Evolutionary conservation across 1,140 invertebrate genomes (phyloP), one percentile per base, ranked within the genome.

Genomic region (Lepidurus apus): DNA sequence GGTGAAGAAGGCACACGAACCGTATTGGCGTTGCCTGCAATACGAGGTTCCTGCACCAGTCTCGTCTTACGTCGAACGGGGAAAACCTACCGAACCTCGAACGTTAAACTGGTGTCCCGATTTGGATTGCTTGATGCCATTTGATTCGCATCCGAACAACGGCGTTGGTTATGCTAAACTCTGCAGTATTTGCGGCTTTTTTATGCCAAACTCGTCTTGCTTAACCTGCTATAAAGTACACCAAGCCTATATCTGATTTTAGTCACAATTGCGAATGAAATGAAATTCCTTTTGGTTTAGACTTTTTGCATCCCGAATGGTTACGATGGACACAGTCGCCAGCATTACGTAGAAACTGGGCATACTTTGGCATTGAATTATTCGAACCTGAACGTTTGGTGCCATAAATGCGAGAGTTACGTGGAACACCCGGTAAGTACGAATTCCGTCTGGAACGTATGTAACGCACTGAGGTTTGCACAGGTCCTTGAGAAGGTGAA

Each of bases 321-420:
- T 13, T n/a, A 65, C 53, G 90, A 92, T 82, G 91, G 91, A 75
- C 94, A 97, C 83, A 95, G 95, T 88, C 82, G 93, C 76, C 84
- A 88, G 11, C 93, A 95, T 84, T 86, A 88, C 13, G 78, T 85
- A 4, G 81, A 82, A 10, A 86, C 85, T 0, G 82, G 87, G 1
- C 95, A 97, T 86, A 86, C 91, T 4, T 84, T 96, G 79, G 89
- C 90, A 0, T 86, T 97, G 6, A 95, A 94, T 80, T 91, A 92
- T 77, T 85, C 87, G 17, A 95, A 97, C 86, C 85, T 96, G 7
- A 95, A 93, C 0, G 92, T 95, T 13, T 96, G 94, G 94, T 97
- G 95, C 84, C 95, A 93, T 82, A 85, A 82, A 0, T 96, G 94
- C 83, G 91, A 95, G 82, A 86, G 89, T 7, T 96, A 96, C 81